Percentiles rank a stretch among this genome's conserved stretches.
Conservation (phyloP, 2,888 invertebrate species). For the Apamea epomidion region DNA sequence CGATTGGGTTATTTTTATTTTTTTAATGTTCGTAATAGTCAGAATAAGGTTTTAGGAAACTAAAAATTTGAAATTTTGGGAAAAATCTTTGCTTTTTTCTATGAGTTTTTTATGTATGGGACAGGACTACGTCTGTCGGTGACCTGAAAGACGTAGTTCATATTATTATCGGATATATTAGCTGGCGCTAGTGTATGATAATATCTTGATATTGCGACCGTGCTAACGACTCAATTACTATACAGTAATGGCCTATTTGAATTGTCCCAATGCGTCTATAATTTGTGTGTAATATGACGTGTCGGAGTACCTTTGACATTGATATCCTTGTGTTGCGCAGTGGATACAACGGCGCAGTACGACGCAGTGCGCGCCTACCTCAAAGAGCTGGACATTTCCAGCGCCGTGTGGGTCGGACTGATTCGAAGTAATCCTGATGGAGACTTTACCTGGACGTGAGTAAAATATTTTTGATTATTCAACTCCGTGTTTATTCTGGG, state of each 20-base stretch:
- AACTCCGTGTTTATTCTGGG: not conserved
- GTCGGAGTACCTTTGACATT: not conserved
- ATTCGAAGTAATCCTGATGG: constrained; percentile 93
- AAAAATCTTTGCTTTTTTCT: too few relatives aligned
- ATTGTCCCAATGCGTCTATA: not conserved
- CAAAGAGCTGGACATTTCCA: constrained; percentile 94
- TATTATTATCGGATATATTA: not conserved
- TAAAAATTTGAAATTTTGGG: not conserved
- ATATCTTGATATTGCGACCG: not conserved
- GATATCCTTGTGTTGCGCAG: constrained; percentile 83
- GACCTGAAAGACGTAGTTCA: not conserved
- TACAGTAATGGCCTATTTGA: not conserved
- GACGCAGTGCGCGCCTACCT: constrained; percentile 94
- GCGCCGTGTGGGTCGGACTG: constrained; percentile 95
- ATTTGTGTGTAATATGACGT: constrained; percentile 17
- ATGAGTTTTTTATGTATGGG: not conserved
- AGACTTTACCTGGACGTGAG: constrained; percentile 95
- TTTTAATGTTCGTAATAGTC: not conserved
- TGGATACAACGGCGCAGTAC: constrained; percentile 94
- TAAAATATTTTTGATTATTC: not conserved
- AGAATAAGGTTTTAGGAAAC: not conserved
- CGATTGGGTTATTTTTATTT: not conserved
- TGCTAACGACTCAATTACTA: constrained; percentile 16
- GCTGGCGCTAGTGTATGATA: not conserved
- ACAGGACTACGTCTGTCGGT: not conserved